phyloP scores from a whole-genome alignment of 2,797 vertebrate species.

The Astyanax mexicanus region DNA sequence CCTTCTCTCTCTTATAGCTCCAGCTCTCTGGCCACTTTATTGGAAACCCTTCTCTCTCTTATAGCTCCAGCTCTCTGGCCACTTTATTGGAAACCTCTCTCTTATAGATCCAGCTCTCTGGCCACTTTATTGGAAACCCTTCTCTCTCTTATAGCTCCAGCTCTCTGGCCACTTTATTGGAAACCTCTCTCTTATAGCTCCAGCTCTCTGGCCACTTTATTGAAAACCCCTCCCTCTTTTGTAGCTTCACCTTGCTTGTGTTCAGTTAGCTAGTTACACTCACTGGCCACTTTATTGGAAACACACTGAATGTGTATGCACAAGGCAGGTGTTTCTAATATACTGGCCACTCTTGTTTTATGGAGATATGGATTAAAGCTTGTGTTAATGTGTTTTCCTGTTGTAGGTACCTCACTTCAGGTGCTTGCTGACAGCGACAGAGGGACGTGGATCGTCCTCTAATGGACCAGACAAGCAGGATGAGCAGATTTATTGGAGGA shows the following conservation, averaged over 20 bases:
- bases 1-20: not conserved
- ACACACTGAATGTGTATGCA: too few species aligned
- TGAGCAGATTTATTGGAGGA: not conserved
- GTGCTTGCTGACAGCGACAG: slow-evolving; percentile 90
- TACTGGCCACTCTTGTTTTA: too few species aligned
- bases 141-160: not conserved
- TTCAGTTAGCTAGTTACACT: too few species aligned
- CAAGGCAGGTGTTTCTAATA: too few species aligned
- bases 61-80: not conserved
- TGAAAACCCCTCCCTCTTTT: not conserved
- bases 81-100: not conserved
- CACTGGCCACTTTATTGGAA: too few species aligned
- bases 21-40: not conserved
- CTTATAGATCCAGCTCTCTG: not conserved
- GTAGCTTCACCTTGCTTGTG: not conserved
- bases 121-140: not conserved
- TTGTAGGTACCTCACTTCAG: slow-evolving; percentile 88
- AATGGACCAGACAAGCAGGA: slow-evolving; percentile 60
- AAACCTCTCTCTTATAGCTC: not conserved
- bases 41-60: not conserved
- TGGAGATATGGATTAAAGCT: not conserved
- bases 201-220: not conserved
- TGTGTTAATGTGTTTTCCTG: slow-evolving; percentile 27
- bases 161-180: not conserved
- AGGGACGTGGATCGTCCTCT: slow-evolving; percentile 92